Base-by-base conservation (phyloP, 2,888 invertebrate genomes). In the Eledona agricola region DNA sequence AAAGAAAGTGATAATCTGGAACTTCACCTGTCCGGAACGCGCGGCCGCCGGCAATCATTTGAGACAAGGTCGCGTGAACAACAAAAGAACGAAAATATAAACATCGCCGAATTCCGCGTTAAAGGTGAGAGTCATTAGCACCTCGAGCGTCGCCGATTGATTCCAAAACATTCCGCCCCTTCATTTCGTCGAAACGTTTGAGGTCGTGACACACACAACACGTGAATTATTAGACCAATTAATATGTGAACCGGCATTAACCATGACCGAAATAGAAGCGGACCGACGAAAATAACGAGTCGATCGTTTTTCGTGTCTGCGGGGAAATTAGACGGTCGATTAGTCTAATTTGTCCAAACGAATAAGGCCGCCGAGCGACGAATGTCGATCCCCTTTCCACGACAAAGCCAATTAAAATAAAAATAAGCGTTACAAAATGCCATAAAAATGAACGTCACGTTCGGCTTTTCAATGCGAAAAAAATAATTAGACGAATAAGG, bases 201-300 rank as follows among this genome's bases (percentile, higher is more conserved):
- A 50, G 50, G 50, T 43, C 51, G 7, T 6, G 3, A 22, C 7
- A 37, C 11, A 49, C 38, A 40, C 32, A 40, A 32, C 13, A 15
- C 10, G n/a, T 37, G 23, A 49, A 50, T 40, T 23, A 38, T 46
- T 26, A 40, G 40, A 32, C 16, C 19, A 40, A 34, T 51, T 51
- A 34, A 32, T 40, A n/a, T 32, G 32, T 28, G 16, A 9, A 19
- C 28, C 40, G 7, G 32, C 16, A 32, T 10, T 47, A 40, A 25
- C 53, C 53, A 47, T 53, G 53, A 53, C 53, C 53, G 53, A 53
- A 35, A 53, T 53, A 42, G 29, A 47, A 40, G 42, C 17, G 10
- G 20, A 47, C 22, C 22, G 15, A 19, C 10, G 15, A 34, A 34
- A 34, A 34, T 20, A 34, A 10, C 17, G 16, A 20, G 9, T 34